phyloP scores from a whole-genome alignment of 2,113 vertebrate species.

The Phycodurus eques region DNA sequence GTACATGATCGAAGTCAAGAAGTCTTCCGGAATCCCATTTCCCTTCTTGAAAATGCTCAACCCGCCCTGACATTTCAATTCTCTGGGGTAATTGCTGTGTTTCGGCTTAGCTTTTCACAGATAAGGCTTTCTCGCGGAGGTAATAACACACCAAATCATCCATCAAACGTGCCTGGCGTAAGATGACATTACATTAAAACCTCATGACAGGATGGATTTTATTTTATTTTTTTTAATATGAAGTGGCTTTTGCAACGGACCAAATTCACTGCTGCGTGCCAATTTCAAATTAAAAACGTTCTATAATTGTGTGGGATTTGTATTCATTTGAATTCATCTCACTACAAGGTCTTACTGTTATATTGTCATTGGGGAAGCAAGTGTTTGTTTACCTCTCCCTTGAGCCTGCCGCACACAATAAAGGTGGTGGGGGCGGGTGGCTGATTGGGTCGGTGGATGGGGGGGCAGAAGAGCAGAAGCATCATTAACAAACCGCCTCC shows the following conservation, averaged over 20 bases:
- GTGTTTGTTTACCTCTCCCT: conserved; percentile 73
- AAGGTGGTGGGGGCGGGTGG: background rate
- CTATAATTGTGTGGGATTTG: background rate
- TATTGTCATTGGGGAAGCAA: background rate
- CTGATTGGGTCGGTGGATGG: too few species aligned
- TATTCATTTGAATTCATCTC: background rate
- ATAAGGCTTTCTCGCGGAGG: conserved; percentile 33
- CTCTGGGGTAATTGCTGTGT: conserved; percentile 50
- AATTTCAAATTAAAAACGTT: conserved; percentile 4
- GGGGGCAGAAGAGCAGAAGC: conserved; percentile 27
- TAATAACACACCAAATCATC: conserved; percentile 52
- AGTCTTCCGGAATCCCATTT: conserved; percentile 46
- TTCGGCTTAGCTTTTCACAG: conserved; percentile 43
- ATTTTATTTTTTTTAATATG: conserved; percentile 4
- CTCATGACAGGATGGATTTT: conserved; percentile 14
- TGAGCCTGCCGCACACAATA: conserved; percentile 45
- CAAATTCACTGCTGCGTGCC: conserved; percentile 1
- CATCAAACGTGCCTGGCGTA: conserved; percentile 17
- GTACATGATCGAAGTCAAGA: conserved; percentile 25
- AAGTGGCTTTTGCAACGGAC: conserved; percentile 13
- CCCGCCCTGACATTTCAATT: conserved; percentile 64
- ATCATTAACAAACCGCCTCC: conserved; percentile 43
- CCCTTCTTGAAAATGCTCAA: conserved; percentile 44
- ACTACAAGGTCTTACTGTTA: background rate
- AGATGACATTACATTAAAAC: conserved; percentile 32